Evolutionary conservation across 35 echinoderm and acorn worm species (phyloP), one percentile per base, ranked within the genome.

Genomic region (Apostichopus japonicus): DNA sequence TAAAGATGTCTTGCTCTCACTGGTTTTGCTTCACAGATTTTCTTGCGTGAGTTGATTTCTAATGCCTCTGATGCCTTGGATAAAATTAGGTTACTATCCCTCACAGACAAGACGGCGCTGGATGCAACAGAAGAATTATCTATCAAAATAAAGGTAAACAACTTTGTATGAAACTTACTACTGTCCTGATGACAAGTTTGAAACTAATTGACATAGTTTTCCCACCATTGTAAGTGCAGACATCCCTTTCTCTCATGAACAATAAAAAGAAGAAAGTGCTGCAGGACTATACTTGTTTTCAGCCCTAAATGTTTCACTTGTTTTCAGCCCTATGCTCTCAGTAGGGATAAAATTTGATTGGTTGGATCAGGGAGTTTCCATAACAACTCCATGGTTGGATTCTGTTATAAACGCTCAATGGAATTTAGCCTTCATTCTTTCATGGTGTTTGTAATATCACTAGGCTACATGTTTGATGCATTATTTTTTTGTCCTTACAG

Each of bases 31-130:
- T 89, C 15, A 27, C 94, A 99, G 97, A 99, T 99, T 93, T 99
- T 99, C 97, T 79, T 99, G 72, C 90, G 97, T 70, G 97, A 99
- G 84, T 95, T 99, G 88, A 99, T 99, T 44, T 99, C 97, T 22
- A 99, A 99, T 90, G 95, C 97, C 19, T 99, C 97, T 56, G 97
- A 99, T 95, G 97, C 97, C 23, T 72, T 99, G 82, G 97, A 99
- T 81, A 99, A 99, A 91, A 99, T 99, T 33, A 83, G 97, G 53
- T 93, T 99, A 71, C 70, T 96, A 44, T 96, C 97, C 55, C 92
- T 99, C 6, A 99, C 97, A 15, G 97, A 99, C 76, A 96, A 93
- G 57, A 24, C 88, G 54, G 97, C 97, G 27, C 83, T 99, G 21
- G 97, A 96, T 93, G 91, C 95, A 10, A 99, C 95, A 77, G 97